Evolutionary conservation across 2,113 vertebrate species (phyloP), one percentile per base, ranked within the genome.

Genomic region (Elephas maximus): DNA sequence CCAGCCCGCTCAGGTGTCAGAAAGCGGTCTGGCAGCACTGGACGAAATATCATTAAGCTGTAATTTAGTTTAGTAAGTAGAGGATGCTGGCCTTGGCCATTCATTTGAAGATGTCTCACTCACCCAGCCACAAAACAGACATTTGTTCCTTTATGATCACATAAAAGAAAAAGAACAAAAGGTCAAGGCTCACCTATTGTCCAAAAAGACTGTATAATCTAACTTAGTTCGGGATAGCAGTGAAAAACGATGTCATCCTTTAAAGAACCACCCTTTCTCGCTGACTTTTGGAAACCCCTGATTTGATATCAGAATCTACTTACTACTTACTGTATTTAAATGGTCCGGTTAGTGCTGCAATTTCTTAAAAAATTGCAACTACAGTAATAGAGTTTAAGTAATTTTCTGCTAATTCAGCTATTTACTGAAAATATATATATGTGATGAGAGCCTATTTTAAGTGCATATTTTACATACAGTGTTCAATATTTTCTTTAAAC

Each of bases 31-130:
- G 60, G 83, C 89, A 85, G 23, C 41, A 24, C 95, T 11, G 18
- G 76, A 87, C 18, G n/a, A 20, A 88, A 96, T 98, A 96, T 93
- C 95, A 98, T 98, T 95, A 97, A 97, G 89, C 95, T 67, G 18
- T 98, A 98, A 98, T 98, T 95, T 93, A 94, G 88, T 74, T 97
- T 79, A 63, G 92, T 89, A 95, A 87, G 92, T 76, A 97, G 94
- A 97, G 97, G 78, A 78, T 87, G 87, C 93, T 92, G 93, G 94
- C 63, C 96, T 24, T 30, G 92, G 93, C 83, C 93, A 73, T 94
- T 92, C 82, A 26, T 97, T 96, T 90, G 60, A 84, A 91, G 87
- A 76, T 62, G 80, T 92, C 94, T 98, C 88, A 0, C 0, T 97
- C 85, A 92, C 63, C 83, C 41, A 33, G 88, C 84, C 45, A 15